Percentiles rank a stretch among this genome's conserved stretches.
Evolutionary conservation across 1,140 invertebrate genomes (phyloP).

Genomic region (Lethocerus indicus): DNA sequence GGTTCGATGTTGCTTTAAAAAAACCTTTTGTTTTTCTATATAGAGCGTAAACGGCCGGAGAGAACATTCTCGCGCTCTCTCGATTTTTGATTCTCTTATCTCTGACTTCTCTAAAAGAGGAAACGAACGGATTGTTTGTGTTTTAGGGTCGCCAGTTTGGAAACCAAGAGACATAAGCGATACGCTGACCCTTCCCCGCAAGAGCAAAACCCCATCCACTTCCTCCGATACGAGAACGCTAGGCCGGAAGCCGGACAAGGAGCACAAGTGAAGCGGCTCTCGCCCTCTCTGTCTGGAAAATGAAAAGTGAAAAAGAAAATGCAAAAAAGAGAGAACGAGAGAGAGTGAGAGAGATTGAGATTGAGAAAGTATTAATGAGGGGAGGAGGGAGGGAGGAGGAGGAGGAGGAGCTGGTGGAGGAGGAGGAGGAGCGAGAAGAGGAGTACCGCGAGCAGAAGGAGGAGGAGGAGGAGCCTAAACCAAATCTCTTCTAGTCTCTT

Average conservation of each 20-base stretch:
- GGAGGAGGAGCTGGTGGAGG: neutral
- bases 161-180: slow-evolving; percentile 58
- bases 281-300: neutral
- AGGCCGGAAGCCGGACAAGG: slow-evolving; percentile 13
- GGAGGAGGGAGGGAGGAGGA: neutral
- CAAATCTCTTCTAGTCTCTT: too few relatives aligned
- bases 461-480: too few relatives aligned
- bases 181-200: slow-evolving; percentile 20
- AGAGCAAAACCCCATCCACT: slow-evolving; percentile 19
- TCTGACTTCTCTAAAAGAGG: slow-evolving; percentile 1
- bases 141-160: slow-evolving; percentile 78
- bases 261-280: slow-evolving; percentile 1
- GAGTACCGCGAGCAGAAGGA: too few relatives aligned
- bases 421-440: too few relatives aligned
- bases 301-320: neutral
- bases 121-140: slow-evolving; percentile 23
- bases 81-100: neutral
- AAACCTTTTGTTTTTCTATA: too few relatives aligned
- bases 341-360: neutral
- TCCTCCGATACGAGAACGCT: slow-evolving; percentile 16
- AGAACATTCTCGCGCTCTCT: neutral
- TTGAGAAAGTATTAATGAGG: neutral
- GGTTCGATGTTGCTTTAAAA: too few relatives aligned
- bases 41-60: neutral
- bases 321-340: neutral